These are phyloP conservation scores for Pteria penguin DNA, from an alignment of 2,888 invertebrate species.

Conservation along the genomic window DNA sequence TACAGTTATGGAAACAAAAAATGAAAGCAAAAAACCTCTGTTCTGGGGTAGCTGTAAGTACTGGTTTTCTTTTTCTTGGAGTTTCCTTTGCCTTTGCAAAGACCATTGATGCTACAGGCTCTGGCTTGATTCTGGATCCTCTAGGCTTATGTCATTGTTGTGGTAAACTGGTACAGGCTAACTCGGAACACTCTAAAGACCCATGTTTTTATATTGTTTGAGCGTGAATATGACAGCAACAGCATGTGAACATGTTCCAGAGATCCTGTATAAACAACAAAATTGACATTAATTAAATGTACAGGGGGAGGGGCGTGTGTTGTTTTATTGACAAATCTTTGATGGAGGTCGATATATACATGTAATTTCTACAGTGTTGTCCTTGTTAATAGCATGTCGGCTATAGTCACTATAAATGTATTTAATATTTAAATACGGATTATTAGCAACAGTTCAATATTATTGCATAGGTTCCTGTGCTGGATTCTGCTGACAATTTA, in stretches of 20 bases:
- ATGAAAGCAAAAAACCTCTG: no score
- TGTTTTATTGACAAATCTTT: no score
- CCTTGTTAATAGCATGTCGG: no score
- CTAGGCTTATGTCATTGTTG: background rate
- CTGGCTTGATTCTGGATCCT: background rate
- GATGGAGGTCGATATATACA: no score
- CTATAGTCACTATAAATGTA: no score
- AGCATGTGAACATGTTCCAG: background rate
- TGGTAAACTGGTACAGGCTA: background rate
- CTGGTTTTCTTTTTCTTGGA: background rate
- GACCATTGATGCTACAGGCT: background rate
- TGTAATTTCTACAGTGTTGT: no score
- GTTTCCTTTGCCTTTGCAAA: background rate
- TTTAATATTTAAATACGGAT: no score
- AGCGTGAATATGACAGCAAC: background rate
- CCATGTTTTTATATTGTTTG: background rate
- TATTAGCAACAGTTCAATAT: no score
- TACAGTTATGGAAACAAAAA: no score
- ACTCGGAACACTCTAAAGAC: background rate
- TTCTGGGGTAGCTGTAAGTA: background rate
- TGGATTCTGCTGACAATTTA: no score
- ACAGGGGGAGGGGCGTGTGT: background rate
- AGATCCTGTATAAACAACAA: background rate
- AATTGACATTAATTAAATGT: no score
- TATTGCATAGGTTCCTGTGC: no score